These are phyloP conservation scores for Clunio marinus DNA, from an alignment of 2,888 invertebrate species.

Conservation along the genomic window DNA sequence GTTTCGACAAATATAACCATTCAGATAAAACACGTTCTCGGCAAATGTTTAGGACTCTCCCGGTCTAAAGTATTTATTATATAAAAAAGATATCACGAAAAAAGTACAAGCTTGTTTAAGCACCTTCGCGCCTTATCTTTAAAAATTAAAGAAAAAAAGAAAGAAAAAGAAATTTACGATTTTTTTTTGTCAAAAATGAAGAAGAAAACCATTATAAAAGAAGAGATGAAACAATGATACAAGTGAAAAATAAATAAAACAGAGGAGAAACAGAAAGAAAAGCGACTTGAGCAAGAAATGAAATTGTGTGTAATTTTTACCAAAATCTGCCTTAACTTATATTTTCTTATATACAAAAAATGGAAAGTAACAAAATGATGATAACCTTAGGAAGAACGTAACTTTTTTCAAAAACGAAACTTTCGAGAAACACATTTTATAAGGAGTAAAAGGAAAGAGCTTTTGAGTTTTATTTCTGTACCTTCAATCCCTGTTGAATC, in stretches of 20 bases:
- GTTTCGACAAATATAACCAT: conserved; percentile 33
- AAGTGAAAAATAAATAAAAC: conserved; percentile 41
- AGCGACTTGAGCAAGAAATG: conserved; percentile 44
- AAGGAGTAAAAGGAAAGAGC: conserved; percentile 9
- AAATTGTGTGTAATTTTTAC: conserved; percentile 57
- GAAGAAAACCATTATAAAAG: conserved; percentile 45
- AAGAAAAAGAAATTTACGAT: conserved; percentile 44
- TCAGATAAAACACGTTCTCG: conserved; percentile 45
- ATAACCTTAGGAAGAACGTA: conserved; percentile 40
- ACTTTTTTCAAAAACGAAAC: conserved; percentile 23
- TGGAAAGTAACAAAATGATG: conserved; percentile 40
- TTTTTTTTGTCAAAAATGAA: conserved; percentile 43
- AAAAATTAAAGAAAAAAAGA: conserved; percentile 54
- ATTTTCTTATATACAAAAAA: conserved; percentile 55
- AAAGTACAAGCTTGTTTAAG: conserved; percentile 69
- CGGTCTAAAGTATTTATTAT: conserved; percentile 51
- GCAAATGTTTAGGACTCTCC: conserved; percentile 56
- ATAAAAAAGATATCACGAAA: conserved; percentile 56
- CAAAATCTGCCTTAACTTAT: conserved; percentile 67
- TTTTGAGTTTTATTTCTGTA: conserved; percentile 1
- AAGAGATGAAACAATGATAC: conserved; percentile 42
- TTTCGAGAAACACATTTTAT: conserved; percentile 3
- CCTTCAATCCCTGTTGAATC: not conserved
- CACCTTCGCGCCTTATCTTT: conserved; percentile 71
- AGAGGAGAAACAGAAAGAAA: conserved; percentile 42